Percentiles rank a stretch among this genome's conserved stretches.
phyloP scores from a whole-genome alignment of 2,113 vertebrate genomes.

The Indicator indicator region DNA sequence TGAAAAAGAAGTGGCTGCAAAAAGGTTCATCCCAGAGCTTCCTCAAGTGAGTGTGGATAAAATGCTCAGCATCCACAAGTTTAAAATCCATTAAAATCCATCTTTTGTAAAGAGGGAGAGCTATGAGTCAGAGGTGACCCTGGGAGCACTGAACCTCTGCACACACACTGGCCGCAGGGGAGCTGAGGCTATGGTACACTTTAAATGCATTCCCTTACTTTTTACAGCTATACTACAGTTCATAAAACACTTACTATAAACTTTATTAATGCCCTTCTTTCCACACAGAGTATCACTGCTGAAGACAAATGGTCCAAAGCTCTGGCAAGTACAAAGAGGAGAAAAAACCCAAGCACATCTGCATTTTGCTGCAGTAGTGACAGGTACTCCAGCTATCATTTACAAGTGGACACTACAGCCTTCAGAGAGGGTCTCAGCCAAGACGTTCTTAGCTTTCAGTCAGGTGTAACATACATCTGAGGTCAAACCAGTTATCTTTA shows the following conservation, averaged over 20 bases:
- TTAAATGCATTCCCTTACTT: background rate
- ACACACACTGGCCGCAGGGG: background rate
- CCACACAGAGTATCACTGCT: background rate
- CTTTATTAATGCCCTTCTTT: background rate
- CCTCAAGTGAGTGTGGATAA: background rate
- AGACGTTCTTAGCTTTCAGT: background rate
- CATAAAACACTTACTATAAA: slow-evolving; percentile 21
- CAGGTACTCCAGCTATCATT: background rate
- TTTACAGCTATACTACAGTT: background rate
- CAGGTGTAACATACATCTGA: background rate
- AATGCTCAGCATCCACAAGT: background rate
- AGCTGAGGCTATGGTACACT: background rate
- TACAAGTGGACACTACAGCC: background rate
- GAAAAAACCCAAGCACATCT: background rate
- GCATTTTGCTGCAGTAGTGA: background rate
- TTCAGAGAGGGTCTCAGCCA: background rate
- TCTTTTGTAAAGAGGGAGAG: background rate
- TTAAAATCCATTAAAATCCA: background rate
- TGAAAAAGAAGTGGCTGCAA: background rate
- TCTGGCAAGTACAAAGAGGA: background rate
- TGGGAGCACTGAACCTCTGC: background rate
- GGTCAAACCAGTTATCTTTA: background rate
- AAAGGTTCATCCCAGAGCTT: background rate
- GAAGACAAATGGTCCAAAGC: background rate
- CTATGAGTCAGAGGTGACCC: background rate